Evolutionary conservation across 53 echinoderm and acorn worm species (phyloP).

Genomic region (Arbacia lixula): DNA sequence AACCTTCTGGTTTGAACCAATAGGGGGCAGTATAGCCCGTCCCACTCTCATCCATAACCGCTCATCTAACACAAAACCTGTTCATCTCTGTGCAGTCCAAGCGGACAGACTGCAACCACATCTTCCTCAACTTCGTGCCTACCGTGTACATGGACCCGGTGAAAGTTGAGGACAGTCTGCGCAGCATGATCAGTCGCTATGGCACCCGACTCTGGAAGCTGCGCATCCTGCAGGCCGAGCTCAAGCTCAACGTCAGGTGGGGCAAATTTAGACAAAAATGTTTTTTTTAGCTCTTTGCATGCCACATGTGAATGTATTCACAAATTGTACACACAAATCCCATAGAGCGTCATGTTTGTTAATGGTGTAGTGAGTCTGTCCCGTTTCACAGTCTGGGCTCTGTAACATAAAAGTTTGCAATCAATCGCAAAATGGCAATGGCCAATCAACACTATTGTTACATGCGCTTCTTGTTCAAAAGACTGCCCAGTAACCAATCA

Average conservation of each 20-base stretch:
- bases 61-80: not conserved
- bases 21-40: no score
- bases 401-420: no score
- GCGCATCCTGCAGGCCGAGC: conserved; percentile 95
- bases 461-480: no score
- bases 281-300: not conserved
- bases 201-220: conserved; percentile 95
- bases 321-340: no score
- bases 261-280: not conserved
- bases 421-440: no score
- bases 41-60: not conserved
- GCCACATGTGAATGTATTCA: not conserved
- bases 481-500: no score
- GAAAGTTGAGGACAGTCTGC: conserved; percentile 82
- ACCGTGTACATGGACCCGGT: conserved; percentile 95
- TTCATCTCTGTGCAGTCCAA: conserved; percentile 53
- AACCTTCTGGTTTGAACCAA: no score
- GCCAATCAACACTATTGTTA: no score
- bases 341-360: not conserved
- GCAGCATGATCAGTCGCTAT: conserved; percentile 90
- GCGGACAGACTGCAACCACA: conserved; percentile 97
- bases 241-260: conserved; percentile 92
- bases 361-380: no score
- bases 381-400: no score
- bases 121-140: conserved; percentile 99